Conservation (phyloP, 2,113 vertebrate genomes). For the Axis porcinus region DNA sequence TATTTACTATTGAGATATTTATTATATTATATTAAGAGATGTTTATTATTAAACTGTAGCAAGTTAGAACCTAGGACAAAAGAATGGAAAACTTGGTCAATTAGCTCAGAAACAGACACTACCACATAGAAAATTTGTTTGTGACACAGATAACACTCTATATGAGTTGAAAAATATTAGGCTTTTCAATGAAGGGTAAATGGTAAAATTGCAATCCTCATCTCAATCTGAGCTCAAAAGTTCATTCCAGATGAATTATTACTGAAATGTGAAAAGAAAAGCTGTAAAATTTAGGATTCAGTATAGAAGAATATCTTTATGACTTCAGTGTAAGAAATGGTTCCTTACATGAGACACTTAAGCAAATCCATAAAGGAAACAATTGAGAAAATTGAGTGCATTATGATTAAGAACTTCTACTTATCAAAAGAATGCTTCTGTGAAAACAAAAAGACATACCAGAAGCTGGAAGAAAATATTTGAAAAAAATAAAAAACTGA, state of each 20-base stretch:
- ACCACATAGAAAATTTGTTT: background rate
- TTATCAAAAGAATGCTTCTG: background rate
- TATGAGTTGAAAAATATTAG: background rate
- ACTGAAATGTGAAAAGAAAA: background rate
- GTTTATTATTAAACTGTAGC: background rate
- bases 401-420: background rate
- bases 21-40: background rate
- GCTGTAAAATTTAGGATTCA: background rate
- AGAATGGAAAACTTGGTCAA: background rate
- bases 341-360: background rate
- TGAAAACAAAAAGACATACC: background rate
- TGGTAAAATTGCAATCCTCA: background rate
- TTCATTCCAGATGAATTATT: background rate
- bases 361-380: background rate
- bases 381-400: background rate
- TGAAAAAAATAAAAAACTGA: background rate
- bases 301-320: background rate
- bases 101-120: background rate
- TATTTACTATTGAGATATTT: background rate
- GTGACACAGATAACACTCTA: background rate
- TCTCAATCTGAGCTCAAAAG: background rate
- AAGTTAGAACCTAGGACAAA: background rate
- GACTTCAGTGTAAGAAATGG: background rate
- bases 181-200: background rate
- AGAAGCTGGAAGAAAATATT: background rate